These are phyloP conservation scores for Coenonympha glycerion DNA, from an alignment of 2,888 invertebrate genomes.

Conservation along the genomic window DNA sequence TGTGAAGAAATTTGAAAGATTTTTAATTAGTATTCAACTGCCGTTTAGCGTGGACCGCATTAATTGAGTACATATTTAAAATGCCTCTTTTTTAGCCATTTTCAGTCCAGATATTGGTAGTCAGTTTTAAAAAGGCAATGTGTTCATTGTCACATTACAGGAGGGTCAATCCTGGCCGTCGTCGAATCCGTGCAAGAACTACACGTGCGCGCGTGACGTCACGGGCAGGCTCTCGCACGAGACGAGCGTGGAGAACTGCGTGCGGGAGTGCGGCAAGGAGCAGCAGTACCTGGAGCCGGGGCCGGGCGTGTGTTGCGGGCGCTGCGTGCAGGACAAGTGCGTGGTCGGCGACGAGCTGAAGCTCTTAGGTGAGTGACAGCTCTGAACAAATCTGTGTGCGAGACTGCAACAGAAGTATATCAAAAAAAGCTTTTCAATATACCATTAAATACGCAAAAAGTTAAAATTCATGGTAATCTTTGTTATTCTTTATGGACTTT, in stretches of 20 bases:
- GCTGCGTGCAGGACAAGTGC: constrained; percentile 77
- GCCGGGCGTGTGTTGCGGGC: constrained; percentile 77
- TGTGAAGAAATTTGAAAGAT: too few species aligned
- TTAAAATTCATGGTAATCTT: too few species aligned
- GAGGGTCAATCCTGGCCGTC: constrained; percentile 71
- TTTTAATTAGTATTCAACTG: too few species aligned
- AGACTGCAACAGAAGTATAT: constrained; percentile 62
- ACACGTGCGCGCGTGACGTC: constrained; percentile 61
- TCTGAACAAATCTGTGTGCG: too few species aligned
- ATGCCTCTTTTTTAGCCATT: too few species aligned
- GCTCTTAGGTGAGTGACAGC: constrained; percentile 60
- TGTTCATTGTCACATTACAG: constrained; percentile 32
- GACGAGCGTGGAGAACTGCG: constrained; percentile 61
- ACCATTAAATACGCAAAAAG: too few species aligned
- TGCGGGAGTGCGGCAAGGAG: constrained; percentile 67
- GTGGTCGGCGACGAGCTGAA: constrained; percentile 66
- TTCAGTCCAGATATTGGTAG: too few species aligned
- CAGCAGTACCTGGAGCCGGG: constrained; percentile 70
- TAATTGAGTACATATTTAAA: too few species aligned
- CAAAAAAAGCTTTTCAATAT: too few species aligned
- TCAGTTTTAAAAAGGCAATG: not conserved
- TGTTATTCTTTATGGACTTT: too few species aligned
- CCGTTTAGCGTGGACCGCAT: too few species aligned
- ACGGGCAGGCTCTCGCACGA: constrained; percentile 55
- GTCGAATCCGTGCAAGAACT: constrained; percentile 72